Conservation (phyloP, 2,113 vertebrate species). For the Sterrhoptilus dennistouni region DNA sequence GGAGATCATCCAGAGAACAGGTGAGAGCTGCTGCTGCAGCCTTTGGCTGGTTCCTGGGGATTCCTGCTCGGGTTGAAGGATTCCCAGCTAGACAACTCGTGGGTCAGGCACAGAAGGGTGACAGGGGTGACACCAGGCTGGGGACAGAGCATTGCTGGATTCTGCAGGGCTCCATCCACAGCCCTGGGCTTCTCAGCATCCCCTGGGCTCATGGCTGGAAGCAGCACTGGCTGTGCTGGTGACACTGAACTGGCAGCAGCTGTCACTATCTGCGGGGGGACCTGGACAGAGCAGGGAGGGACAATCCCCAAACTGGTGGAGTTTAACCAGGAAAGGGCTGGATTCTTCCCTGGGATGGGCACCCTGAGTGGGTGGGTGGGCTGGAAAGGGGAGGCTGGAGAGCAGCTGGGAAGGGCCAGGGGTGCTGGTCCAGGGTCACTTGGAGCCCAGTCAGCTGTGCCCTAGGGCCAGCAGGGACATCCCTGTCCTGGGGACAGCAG, state of each 20-base stretch:
- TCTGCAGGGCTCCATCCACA: background rate
- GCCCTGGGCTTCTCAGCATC: background rate
- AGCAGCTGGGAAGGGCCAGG: background rate
- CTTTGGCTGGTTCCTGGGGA: fast-evolving
- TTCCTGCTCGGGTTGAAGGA: background rate
- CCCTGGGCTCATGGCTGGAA: background rate
- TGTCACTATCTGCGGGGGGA: background rate
- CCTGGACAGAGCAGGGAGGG: background rate
- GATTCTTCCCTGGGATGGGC: background rate
- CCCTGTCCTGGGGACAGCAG: background rate
- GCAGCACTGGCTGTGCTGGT: background rate
- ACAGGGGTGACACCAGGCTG: background rate
- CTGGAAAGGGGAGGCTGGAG: background rate
- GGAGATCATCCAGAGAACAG: conserved; percentile 96
- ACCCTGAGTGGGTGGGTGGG: background rate
- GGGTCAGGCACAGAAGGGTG: background rate
- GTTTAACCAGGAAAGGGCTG: background rate
- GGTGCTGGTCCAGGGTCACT: background rate
- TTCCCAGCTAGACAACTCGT: background rate
- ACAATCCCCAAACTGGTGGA: background rate
- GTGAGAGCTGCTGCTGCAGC: conserved; percentile 48
- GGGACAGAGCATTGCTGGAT: background rate
- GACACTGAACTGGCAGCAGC: background rate
- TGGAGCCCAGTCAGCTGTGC: background rate
- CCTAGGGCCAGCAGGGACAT: background rate